Conservation (phyloP, 2,888 invertebrate species). For the Campoletis raptor region DNA sequence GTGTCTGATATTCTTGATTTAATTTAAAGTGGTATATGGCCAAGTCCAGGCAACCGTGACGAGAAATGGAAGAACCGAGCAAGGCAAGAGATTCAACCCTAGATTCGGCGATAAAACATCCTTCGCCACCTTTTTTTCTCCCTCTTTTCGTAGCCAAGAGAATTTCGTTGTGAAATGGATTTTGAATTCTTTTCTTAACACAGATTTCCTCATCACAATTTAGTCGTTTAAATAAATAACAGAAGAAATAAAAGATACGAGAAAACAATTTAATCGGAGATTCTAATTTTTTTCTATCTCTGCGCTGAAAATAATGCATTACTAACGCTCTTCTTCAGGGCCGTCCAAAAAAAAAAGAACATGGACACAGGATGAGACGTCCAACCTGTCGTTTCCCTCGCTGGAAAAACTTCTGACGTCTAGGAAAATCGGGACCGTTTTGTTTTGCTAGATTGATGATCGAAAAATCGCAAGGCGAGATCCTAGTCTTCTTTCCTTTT, state of each 20-base stretch:
- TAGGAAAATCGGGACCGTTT: slow-evolving; percentile 50
- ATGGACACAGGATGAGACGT: slow-evolving; percentile 39
- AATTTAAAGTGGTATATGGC: slow-evolving; percentile 78
- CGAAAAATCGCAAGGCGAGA: slow-evolving; percentile 50
- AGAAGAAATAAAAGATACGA: not conserved
- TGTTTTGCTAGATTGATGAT: slow-evolving; percentile 59
- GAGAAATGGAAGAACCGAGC: slow-evolving; percentile 55
- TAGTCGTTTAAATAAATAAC: not conserved
- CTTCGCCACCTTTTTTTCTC: slow-evolving; percentile 44
- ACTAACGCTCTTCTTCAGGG: slow-evolving; percentile 24
- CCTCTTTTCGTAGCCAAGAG: not conserved
- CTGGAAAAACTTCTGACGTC: slow-evolving; percentile 49
- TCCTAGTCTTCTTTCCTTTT: slow-evolving; percentile 35
- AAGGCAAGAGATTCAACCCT: slow-evolving; percentile 51
- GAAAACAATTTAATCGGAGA: not conserved
- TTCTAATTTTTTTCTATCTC: not conserved
- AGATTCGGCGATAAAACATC: slow-evolving; percentile 50
- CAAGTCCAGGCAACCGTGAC: slow-evolving; percentile 53
- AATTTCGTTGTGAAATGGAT: slow-evolving; percentile 77
- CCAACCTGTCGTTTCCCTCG: slow-evolving; percentile 30
- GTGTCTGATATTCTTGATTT: slow-evolving; percentile 83
- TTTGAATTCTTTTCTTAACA: slow-evolving; percentile 78
- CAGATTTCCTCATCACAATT: not conserved
- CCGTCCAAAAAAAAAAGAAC: not conserved
- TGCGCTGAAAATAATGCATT: not conserved